Conservation (phyloP, 2,797 vertebrate genomes). For the Toxotes lorentzi region DNA sequence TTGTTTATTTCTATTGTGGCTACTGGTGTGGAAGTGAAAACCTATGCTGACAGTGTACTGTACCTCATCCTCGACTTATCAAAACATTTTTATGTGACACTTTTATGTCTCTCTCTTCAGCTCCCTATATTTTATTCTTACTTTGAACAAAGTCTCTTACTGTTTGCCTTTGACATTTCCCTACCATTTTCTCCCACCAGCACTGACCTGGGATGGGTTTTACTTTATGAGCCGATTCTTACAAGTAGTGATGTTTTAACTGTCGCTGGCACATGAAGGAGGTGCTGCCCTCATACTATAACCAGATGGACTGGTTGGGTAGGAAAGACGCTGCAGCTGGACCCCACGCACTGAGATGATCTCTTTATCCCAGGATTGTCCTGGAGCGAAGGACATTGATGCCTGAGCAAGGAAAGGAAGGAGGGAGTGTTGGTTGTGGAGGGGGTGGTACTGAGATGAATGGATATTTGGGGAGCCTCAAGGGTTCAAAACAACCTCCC, state of each 20-base stretch:
- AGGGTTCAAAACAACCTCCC: slow-evolving; percentile 60
- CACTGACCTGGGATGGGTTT: slow-evolving; percentile 2
- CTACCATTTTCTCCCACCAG: slow-evolving; percentile 6
- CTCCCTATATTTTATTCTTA: slow-evolving; percentile 13
- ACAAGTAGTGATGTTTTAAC: slow-evolving; percentile 50
- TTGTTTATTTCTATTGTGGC: background rate
- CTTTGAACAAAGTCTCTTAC: slow-evolving; percentile 35
- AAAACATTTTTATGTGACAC: slow-evolving; percentile 54
- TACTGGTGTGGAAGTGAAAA: slow-evolving; percentile 8
- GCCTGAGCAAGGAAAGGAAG: slow-evolving; percentile 34
- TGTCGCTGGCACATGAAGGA: slow-evolving; percentile 40
- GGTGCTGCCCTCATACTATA: slow-evolving; percentile 26
- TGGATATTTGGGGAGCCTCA: slow-evolving; percentile 48
- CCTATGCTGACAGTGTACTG: background rate
- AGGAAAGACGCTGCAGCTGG: slow-evolving; percentile 42
- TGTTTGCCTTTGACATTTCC: slow-evolving; percentile 29
- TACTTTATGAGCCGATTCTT: slow-evolving; percentile 48
- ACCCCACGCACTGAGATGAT: slow-evolving; percentile 57
- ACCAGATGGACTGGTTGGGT: slow-evolving; percentile 53
- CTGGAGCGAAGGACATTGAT: slow-evolving; percentile 41
- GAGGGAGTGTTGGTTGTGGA: background rate
- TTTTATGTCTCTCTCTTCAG: slow-evolving; percentile 34
- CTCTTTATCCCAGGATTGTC: slow-evolving; percentile 65
- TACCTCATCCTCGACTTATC: slow-evolving; percentile 13
- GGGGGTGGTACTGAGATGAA: slow-evolving; percentile 33